Conservation (phyloP, 2,113 vertebrate genomes). For the Gymnobelideus leadbeateri region DNA sequence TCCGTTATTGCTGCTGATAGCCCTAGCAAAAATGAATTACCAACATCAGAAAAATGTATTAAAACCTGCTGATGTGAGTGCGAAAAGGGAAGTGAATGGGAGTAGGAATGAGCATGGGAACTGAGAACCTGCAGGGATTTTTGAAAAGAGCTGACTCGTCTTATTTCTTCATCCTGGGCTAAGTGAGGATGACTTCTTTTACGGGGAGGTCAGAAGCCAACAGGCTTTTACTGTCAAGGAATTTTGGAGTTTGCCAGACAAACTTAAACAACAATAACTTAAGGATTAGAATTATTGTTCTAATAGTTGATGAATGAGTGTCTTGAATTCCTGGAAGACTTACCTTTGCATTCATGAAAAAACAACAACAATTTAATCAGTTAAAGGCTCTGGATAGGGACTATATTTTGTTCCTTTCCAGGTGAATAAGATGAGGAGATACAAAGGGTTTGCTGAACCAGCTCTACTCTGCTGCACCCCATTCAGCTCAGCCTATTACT, state of each 20-base stretch:
- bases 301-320: background rate
- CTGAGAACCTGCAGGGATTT: background rate
- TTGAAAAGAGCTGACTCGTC: background rate
- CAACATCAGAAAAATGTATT: background rate
- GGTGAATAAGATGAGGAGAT: background rate
- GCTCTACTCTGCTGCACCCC: background rate
- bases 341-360: background rate
- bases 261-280: background rate
- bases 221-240: background rate
- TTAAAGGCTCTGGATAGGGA: background rate
- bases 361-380: background rate
- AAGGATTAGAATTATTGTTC: background rate
- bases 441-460: background rate
- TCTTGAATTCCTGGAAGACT: background rate
- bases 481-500: background rate
- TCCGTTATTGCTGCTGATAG: background rate
- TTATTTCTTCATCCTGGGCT: background rate
- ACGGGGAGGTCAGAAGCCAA: background rate
- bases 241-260: background rate
- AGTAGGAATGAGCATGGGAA: background rate
- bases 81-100: background rate
- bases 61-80: background rate
- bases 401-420: background rate
- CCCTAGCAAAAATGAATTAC: background rate
- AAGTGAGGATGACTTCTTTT: background rate